These are phyloP conservation scores for Anagyrus pseudococci DNA, from an alignment of 2,888 invertebrate genomes.

Conservation along the genomic window DNA sequence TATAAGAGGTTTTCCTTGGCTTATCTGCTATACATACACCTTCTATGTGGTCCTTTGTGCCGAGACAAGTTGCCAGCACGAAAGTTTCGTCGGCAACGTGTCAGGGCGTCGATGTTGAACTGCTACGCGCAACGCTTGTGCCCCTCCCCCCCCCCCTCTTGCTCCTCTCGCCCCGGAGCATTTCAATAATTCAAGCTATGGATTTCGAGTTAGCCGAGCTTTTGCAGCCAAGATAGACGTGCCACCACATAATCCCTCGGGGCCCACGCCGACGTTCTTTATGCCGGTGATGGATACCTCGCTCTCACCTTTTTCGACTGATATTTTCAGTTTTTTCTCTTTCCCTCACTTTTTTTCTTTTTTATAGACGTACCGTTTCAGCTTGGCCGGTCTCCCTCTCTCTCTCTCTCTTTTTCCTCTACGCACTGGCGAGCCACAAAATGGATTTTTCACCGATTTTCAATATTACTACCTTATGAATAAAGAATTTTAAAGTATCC, in stretches of 20 bases:
- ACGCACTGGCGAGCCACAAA: no score
- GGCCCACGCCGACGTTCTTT: conserved; percentile 42
- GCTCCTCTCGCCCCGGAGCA: conserved; percentile 36
- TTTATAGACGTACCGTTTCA: no score
- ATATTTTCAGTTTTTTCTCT: conserved; percentile 29
- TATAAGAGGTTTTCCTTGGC: no score
- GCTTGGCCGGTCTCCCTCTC: no score
- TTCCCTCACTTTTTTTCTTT: no score
- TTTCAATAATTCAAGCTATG: conserved; percentile 53
- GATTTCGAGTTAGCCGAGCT: conserved; percentile 48
- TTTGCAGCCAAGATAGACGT: conserved; percentile 43
- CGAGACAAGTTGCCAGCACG: not conserved
- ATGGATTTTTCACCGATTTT: no score
- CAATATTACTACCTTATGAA: no score
- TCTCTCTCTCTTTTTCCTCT: no score
- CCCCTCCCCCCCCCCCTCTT: not conserved
- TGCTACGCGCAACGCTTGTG: not conserved
- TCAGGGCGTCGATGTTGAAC: not conserved
- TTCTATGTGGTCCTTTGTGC: not conserved
- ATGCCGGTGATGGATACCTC: conserved; percentile 49
- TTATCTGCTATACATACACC: not conserved
- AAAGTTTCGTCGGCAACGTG: not conserved
- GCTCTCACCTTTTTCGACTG: conserved; percentile 38
- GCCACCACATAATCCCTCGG: conserved; percentile 42
- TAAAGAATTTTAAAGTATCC: no score